Base-by-base conservation (phyloP, 2,113 vertebrate species). In the Solenodon paradoxus region DNA sequence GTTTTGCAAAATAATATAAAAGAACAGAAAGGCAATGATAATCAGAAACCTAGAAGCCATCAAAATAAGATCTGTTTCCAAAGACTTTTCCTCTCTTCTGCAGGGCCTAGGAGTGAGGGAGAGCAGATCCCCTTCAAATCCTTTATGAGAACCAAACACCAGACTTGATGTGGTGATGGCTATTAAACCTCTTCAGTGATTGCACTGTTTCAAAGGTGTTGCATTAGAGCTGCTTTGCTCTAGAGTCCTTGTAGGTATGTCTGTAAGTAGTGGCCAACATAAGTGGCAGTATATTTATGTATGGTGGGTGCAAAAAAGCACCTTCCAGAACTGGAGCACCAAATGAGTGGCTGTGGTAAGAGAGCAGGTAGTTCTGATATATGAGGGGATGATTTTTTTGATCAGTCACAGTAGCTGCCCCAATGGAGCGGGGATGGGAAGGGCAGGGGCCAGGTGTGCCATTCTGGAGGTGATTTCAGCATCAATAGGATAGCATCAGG, bases 61-160 rank as follows among this genome's bases (percentile, higher is more conserved):
- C 53, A 64, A 82, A 78, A 92, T 10, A 17, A 88, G 17, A 72
- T 71, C 38, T 87, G 49, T 24, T 64, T 75, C 81, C 22, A 68
- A 93, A 81, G 57, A 81, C 16, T 78, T 89, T 92, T 91, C 74
- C 85, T 49, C 51, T 94, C 38, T 83, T 47, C 77, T 88, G 10
- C 5, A 47, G 26, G 30, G 16, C 61, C 40, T 28, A 30, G 72
- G 72, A 72, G 15, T 85, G n/a, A 45, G 19, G 30, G 26, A 74
- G 4, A 51, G 38, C n/a, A 86, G 72, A 89, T 84, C n/a, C n/a
- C 26, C 28, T 49, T 78, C 71, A 16, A 0, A 49, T n/a, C n/a
- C n/a, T n/a, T n/a, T n/a, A n/a, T n/a, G n/a, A 79, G 20, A 79
- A 64, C 20, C 45, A 47, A 63, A 63, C 45, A 30, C 4, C 7